Evolutionary conservation across 2,797 vertebrate species (phyloP), one percentile per base, ranked within the genome.

Genomic region (Halcyon leucocephala): DNA sequence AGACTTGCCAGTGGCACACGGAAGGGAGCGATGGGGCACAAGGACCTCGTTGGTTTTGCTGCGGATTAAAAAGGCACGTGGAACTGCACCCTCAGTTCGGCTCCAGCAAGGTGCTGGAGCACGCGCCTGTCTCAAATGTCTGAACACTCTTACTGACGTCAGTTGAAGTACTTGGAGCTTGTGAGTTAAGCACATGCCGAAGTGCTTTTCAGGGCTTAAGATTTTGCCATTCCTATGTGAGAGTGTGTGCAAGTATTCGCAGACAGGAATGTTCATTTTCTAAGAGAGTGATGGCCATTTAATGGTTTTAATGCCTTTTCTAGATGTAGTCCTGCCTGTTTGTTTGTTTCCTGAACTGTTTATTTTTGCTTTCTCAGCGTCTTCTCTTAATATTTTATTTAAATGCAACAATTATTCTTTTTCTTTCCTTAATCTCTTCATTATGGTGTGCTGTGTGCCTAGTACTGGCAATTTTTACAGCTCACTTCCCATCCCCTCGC

Each of bases 201-300:
- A 96, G 93, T 86, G 95, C 92, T 96, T 95, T 86, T 89, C 92
- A 89, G 81, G 82, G 37, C 62, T 96, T 1, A 12, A 90, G 92
- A 86, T 92, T 95, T 62, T 95, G 74, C 86, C 8, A 1, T 89
- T 86, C 58, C 86, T 49, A 8, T 64, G 31, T 82, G 76, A 93
- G 86, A 86, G 94, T 46, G 55, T 64, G 62, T 84, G 83, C 64
- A 67, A 93, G 89, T 87, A 92, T 95, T 91, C 82, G 74, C 74
- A 90, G 74, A 83, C 89, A 71, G 92, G 52, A 95, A 57, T 82
- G 90, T 73, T 77, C 31, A 35, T 77, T 73, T 90, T 84, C 91
- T 57, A 18, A 87, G 82, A 82, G 69, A n/a, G 9, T 82, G 80
- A 76, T 70, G 58, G 74, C 64, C 86, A 67, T 91, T 93, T 94